These are phyloP conservation scores for Potamilus streckersoni DNA, from an alignment of 1,140 invertebrate species.

Conservation along the genomic window DNA sequence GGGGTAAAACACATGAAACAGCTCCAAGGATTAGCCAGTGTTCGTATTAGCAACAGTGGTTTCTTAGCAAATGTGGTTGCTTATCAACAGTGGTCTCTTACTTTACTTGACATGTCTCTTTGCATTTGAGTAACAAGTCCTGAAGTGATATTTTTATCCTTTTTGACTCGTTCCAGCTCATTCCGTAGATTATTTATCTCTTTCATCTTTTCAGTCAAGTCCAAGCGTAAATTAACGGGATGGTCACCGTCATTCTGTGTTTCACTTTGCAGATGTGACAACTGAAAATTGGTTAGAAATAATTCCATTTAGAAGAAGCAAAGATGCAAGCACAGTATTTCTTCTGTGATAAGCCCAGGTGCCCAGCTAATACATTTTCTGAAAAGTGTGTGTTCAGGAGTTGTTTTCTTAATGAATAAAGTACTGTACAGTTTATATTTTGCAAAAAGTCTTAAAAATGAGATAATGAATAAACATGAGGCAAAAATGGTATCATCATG, in stretches of 20 bases:
- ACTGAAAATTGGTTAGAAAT: slow-evolving; percentile 17
- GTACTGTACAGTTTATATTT: no score
- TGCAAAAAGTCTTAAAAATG: no score
- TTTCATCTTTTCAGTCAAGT: slow-evolving; percentile 50
- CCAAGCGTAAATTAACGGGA: slow-evolving; percentile 39
- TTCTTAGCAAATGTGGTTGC: not conserved
- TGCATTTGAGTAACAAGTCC: slow-evolving; percentile 68
- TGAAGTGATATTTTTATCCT: slow-evolving; percentile 67
- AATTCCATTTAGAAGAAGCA: no score
- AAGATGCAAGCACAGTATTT: not conserved
- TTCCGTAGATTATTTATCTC: slow-evolving; percentile 52
- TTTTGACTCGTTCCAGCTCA: slow-evolving; percentile 65
- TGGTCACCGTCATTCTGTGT: slow-evolving; percentile 32
- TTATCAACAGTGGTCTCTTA: slow-evolving; percentile 33
- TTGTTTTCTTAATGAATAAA: no score
- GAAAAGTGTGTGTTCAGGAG: no score
- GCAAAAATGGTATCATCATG: no score
- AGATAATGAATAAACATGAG: no score
- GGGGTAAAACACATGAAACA: not conserved
- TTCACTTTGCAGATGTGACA: slow-evolving; percentile 19
- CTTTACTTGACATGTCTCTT: slow-evolving; percentile 66
- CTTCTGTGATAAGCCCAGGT: no score
- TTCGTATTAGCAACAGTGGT: not conserved
- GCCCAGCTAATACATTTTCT: no score
- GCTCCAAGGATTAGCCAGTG: not conserved